These are phyloP conservation scores for Champsocephalus gunnari DNA, from an alignment of 2,797 vertebrate genomes.

Conservation along the genomic window DNA sequence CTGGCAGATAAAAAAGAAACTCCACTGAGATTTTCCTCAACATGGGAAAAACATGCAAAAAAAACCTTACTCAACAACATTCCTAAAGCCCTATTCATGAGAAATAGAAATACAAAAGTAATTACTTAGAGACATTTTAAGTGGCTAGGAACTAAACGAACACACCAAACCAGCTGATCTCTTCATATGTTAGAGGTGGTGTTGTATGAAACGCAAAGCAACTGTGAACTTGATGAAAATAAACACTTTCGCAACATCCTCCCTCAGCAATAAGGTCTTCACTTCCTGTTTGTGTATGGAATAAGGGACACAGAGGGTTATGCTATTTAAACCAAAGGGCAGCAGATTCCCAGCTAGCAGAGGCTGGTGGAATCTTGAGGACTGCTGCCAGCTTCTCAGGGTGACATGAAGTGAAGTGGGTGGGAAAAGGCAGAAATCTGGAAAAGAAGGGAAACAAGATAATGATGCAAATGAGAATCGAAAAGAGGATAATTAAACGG, in stretches of 20 bases:
- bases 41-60: slow-evolving; percentile 54
- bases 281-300: slow-evolving; percentile 85
- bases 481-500: slow-evolving; percentile 34
- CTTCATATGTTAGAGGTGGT: background rate
- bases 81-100: background rate
- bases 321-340: slow-evolving; percentile 84
- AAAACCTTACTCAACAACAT: background rate
- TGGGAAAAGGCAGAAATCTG: slow-evolving; percentile 64
- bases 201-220: slow-evolving; percentile 14
- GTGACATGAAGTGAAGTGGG: slow-evolving; percentile 54
- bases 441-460: slow-evolving; percentile 60
- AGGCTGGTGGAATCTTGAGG: slow-evolving; percentile 64
- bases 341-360: slow-evolving; percentile 82
- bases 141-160: background rate
- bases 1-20: slow-evolving; percentile 43
- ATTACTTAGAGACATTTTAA: background rate
- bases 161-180: background rate
- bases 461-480: slow-evolving; percentile 41
- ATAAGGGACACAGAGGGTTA: slow-evolving; percentile 77
- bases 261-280: slow-evolving; percentile 72
- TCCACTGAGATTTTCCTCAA: slow-evolving; percentile 59
- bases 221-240: slow-evolving; percentile 50
- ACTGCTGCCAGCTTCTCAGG: slow-evolving; percentile 71
- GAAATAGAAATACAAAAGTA: slow-evolving; percentile 4
- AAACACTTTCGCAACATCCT: slow-evolving; percentile 77